Base-by-base conservation (phyloP, 2,888 invertebrate genomes). In the Drosophila setosimentum region DNA sequence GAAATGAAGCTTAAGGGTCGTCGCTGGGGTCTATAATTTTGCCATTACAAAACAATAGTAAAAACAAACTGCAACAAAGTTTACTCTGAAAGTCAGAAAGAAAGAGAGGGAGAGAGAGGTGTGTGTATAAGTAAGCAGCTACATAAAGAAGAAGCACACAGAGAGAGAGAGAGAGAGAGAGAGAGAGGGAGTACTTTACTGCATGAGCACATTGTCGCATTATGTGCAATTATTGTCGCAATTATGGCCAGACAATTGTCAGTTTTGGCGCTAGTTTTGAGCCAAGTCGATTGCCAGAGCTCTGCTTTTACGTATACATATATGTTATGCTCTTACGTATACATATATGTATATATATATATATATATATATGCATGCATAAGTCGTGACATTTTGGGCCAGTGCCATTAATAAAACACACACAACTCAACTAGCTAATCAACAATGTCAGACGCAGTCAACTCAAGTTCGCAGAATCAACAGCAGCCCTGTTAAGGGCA, bases 171-270 rank as follows among this genome's bases (percentile, higher is more conserved):
- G 66, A 58, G 55, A 45, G 65, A 68, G 55, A 24, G 24, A 8
- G 13, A 51, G 37, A 10, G 4, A 48, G 30, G 49, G 55, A 66
- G 51, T 59, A 82, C 80, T 87, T 80, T 85, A 67, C 75, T 76
- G 78, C 82, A 77, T 78, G 78, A 85, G 75, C 78, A 84, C 87
- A 89, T 91, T 91, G 91, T 91, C 91, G 89, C 91, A 92, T 92
- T 92, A 91, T 89, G 92, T 91, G 91, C 92, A 92, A 92, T 92
- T 92, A 92, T 92, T 92, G 92, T 92, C 92, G 91, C 92, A 92
- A 92, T 92, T 92, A 92, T 91, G 85, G 87, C 80, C 89, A 87
- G 85, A 82, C 76, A 87, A 87, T 89, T 91, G 91, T 87, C 89
- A 90, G 86, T 90, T 83, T 86, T 87, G 81, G 81, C 77, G 79